Percentiles rank a stretch among this genome's conserved stretches.
phyloP scores from a whole-genome alignment of 1,140 invertebrate genomes.

The Sarcophaga bullata region DNA sequence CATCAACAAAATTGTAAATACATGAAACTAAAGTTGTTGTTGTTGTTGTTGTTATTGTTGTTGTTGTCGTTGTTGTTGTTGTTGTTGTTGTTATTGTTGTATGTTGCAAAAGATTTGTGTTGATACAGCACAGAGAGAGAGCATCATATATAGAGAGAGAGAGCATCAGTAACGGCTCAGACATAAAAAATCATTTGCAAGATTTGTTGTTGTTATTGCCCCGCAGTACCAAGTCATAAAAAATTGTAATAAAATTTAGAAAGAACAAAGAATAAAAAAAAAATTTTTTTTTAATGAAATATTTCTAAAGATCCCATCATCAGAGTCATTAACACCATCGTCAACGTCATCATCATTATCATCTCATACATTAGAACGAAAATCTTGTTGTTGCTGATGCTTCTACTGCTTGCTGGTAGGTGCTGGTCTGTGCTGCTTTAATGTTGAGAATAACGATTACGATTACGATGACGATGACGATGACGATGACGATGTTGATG shows the following conservation, averaged over 20 bases:
- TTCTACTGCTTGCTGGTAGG: too few species aligned
- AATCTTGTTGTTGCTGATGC: too few species aligned
- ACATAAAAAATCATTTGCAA: background rate
- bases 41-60: background rate
- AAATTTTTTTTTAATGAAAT: conserved; percentile 16
- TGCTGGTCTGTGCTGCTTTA: too few species aligned
- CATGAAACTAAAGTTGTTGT: background rate
- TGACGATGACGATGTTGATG: too few species aligned
- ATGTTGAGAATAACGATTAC: too few species aligned
- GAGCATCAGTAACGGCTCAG: background rate
- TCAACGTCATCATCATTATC: background rate
- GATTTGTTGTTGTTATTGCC: background rate
- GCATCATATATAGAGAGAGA: background rate
- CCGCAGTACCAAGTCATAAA: background rate
- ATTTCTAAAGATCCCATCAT: conserved; percentile 29
- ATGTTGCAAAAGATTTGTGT: background rate
- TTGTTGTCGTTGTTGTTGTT: background rate
- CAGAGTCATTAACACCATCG: conserved; percentile 11
- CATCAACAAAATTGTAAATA: conserved; percentile 16
- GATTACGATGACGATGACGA: too few species aligned
- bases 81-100: too few species aligned
- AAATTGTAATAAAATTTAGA: conserved; percentile 1
- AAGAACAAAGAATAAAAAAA: background rate
- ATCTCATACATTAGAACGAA: background rate
- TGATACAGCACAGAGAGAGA: background rate